These are phyloP conservation scores for Thymelicus acteon DNA, from an alignment of 2,888 invertebrate species.

Conservation along the genomic window DNA sequence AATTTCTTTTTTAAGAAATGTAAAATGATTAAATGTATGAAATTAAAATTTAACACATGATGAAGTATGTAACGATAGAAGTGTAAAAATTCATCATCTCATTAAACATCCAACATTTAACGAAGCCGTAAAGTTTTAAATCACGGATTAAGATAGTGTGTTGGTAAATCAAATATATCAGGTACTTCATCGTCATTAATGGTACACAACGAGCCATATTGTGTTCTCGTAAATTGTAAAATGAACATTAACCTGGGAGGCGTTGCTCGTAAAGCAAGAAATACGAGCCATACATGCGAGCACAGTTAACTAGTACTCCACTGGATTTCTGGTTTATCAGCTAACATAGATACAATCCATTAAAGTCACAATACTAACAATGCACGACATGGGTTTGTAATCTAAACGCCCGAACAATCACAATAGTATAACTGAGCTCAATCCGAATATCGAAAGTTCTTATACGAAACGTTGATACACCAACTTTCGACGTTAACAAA, in stretches of 20 bases:
- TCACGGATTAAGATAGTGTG: constrained; percentile 34
- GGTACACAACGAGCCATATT: constrained; percentile 37
- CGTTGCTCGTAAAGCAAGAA: constrained; percentile 38
- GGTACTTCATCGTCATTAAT: constrained; percentile 38
- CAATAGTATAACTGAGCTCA: too few relatives aligned
- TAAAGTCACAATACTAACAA: not conserved
- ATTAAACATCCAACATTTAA: not conserved
- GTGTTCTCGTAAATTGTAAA: constrained; percentile 39
- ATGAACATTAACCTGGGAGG: constrained; percentile 39
- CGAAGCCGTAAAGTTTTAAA: constrained; percentile 24
- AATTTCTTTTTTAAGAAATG: too few relatives aligned
- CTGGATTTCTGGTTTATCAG: constrained; percentile 35
- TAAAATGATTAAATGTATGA: too few relatives aligned
- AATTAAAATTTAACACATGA: too few relatives aligned
- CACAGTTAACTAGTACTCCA: constrained; percentile 29
- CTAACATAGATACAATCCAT: constrained; percentile 5
- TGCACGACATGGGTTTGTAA: not conserved
- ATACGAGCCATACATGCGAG: constrained; percentile 36
- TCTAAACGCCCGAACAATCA: not conserved
- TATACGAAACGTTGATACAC: too few relatives aligned
- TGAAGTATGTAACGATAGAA: too few relatives aligned
- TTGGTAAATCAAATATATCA: constrained; percentile 38
- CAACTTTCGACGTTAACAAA: too few relatives aligned
- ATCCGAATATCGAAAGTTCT: too few relatives aligned
- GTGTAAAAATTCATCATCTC: too few relatives aligned